Evolutionary conservation across 2,888 invertebrate genomes (phyloP).

Genomic region (Sinelater perroti): DNA sequence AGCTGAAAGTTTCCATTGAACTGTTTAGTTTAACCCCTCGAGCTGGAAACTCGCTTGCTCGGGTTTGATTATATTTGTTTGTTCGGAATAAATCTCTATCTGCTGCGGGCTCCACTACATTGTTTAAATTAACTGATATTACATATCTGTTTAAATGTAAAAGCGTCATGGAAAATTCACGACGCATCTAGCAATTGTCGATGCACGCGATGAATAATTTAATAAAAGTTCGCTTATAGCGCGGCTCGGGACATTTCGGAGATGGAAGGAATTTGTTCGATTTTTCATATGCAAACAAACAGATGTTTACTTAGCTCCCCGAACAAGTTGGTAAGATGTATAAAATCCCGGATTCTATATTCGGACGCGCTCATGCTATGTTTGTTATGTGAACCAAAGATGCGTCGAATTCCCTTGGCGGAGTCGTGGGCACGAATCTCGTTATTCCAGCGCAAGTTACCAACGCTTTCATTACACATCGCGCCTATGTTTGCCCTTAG

Average conservation of each 20-base stretch:
- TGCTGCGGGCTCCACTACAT: constrained; percentile 34
- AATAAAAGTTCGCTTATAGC: constrained; percentile 17
- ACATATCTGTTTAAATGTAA: constrained; percentile 23
- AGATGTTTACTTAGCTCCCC: constrained; percentile 53
- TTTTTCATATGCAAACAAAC: constrained; percentile 55
- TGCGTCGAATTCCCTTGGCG: constrained; percentile 52
- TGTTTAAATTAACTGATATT: constrained; percentile 36
- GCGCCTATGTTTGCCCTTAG: constrained; percentile 10
- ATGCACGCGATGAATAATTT: constrained; percentile 23
- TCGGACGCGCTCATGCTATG: constrained; percentile 50
- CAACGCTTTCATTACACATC: constrained; percentile 14
- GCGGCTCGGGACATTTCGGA: constrained; percentile 29
- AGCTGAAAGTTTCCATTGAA: constrained; percentile 40
- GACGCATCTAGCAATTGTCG: constrained; percentile 6
- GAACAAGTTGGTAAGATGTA: constrained; percentile 53
- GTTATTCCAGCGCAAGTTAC: constrained; percentile 45
- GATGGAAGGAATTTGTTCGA: constrained; percentile 49
- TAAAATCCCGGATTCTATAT: constrained; percentile 55
- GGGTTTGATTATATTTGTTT: constrained; percentile 49
- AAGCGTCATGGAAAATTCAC: constrained; percentile 13
- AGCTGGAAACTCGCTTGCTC: constrained; percentile 38
- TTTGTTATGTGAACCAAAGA: constrained; percentile 54
- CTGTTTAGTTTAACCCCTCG: constrained; percentile 43
- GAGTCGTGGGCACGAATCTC: constrained; percentile 52
- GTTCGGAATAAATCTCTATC: constrained; percentile 47